Percentiles rank a stretch among this genome's conserved stretches.
Conservation (phyloP, 2,797 vertebrate genomes). For the Cyclura pinguis region DNA sequence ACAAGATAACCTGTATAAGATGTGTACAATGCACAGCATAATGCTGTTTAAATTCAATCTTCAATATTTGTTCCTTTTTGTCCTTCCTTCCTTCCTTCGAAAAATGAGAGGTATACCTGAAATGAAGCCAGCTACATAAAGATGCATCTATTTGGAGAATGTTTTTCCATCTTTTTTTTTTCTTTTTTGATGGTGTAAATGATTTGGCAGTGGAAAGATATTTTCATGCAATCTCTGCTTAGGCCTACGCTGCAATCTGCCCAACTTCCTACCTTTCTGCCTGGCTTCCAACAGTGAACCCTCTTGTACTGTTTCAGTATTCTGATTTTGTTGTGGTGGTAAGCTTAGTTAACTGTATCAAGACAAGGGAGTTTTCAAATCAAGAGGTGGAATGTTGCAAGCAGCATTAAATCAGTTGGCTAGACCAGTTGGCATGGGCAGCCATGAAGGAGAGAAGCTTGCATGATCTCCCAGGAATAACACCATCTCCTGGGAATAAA, state of each 20-base stretch:
- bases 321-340: neutral
- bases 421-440: neutral
- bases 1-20: neutral
- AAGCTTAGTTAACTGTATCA: neutral
- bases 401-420: neutral
- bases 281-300: neutral
- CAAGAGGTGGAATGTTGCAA: neutral
- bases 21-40: neutral
- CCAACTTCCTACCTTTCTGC: neutral
- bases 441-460: neutral
- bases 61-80: neutral
- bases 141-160: slow-evolving; percentile 4
- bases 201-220: slow-evolving; percentile 7
- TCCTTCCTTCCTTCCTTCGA: neutral
- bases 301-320: neutral
- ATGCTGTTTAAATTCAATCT: neutral
- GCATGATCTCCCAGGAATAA: too few relatives aligned
- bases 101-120: neutral
- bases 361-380: neutral
- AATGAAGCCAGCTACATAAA: slow-evolving; percentile 6
- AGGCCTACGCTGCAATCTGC: slow-evolving; percentile 2
- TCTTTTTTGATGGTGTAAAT: neutral
- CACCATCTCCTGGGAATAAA: too few relatives aligned
- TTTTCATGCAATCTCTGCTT: neutral
- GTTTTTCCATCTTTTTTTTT: neutral